Evolutionary conservation across 2,113 vertebrate genomes (phyloP).

Genomic region (Acinonyx jubatus): DNA sequence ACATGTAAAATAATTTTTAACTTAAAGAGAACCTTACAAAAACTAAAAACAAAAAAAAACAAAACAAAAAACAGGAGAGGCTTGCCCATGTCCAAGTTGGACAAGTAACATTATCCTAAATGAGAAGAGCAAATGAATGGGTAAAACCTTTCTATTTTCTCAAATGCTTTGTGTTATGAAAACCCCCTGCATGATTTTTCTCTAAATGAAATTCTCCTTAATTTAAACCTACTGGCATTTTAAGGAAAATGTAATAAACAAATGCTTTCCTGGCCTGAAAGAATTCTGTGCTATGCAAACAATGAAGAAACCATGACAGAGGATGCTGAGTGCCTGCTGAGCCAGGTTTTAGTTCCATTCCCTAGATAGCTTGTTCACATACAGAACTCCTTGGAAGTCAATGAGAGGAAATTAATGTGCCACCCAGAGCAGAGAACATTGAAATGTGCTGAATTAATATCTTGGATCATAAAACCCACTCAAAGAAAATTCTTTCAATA

Average conservation of each 20-base stretch:
- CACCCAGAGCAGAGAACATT: slow-evolving; percentile 52
- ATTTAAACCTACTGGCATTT: slow-evolving; percentile 47
- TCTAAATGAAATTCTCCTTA: slow-evolving; percentile 42
- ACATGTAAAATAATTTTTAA: slow-evolving; percentile 3
- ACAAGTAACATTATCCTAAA: background rate
- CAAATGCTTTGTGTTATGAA: slow-evolving; percentile 41
- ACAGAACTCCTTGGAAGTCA: slow-evolving; percentile 19
- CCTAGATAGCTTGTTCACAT: background rate
- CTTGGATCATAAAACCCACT: slow-evolving; percentile 54
- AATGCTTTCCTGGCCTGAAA: slow-evolving; percentile 52
- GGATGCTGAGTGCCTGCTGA: background rate
- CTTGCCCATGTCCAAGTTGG: background rate
- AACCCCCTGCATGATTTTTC: background rate
- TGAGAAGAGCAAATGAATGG: background rate
- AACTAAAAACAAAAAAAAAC: background rate
- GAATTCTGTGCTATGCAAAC: slow-evolving; percentile 17
- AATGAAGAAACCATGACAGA: background rate
- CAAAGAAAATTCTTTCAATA: slow-evolving; percentile 56
- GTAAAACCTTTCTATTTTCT: background rate
- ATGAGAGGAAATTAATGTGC: slow-evolving; percentile 2
- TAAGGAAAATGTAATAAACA: slow-evolving; percentile 57
- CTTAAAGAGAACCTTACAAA: background rate
- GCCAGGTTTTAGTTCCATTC: background rate
- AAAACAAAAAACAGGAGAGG: background rate
- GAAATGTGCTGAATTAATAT: slow-evolving; percentile 55